Evolutionary conservation across 2,888 invertebrate genomes (phyloP), one percentile per base, ranked within the genome.

Genomic region (Temnothorax unifasciatus): DNA sequence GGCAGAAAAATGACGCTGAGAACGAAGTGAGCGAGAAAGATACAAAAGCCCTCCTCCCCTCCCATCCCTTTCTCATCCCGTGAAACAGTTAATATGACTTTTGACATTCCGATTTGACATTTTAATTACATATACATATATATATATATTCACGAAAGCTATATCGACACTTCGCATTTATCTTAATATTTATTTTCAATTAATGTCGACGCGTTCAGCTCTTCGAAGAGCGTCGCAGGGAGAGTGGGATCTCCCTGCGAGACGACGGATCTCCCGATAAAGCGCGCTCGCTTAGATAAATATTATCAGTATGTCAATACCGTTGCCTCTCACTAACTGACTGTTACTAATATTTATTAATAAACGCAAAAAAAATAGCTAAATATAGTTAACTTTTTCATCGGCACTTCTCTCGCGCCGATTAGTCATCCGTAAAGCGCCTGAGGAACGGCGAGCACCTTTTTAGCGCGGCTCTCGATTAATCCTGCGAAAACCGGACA

Each of bases 151-250:
- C 3, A 25, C 15, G 13, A 29, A 73, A 74, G 4, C 13, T 18
- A 13, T 18, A 8, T 15, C 25, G 18, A 44, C 18, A 59, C 25
- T 81, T 44, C 8, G 75, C 25, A 73, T 29, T 81, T 38, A 34
- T 81, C n/a, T 25, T 41, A 77, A 54, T 68, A 76, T 77, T 68
- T 69, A 68, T 68, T 66, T n/a, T 38, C 11, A 34, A 34, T 34
- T 34, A 50, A 47, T 6, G 8, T 38, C 15, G 5, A 57, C 11
- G 13, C 15, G 15, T 41, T 54, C 11, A 2, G 34, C 6, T 34
- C 34, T 34, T 74, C 13, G 25, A 47, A 2, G 8, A 11, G 13
- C 41, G 29, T 71, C 15, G n/a, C 13, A 15, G 38, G 38, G 6
- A 41, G 5, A 44, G 8, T 41, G 21, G 13, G 21, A 64, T 64